Evolutionary conservation across 2,888 invertebrate genomes (phyloP).

Genomic region (Cantharis nigra): DNA sequence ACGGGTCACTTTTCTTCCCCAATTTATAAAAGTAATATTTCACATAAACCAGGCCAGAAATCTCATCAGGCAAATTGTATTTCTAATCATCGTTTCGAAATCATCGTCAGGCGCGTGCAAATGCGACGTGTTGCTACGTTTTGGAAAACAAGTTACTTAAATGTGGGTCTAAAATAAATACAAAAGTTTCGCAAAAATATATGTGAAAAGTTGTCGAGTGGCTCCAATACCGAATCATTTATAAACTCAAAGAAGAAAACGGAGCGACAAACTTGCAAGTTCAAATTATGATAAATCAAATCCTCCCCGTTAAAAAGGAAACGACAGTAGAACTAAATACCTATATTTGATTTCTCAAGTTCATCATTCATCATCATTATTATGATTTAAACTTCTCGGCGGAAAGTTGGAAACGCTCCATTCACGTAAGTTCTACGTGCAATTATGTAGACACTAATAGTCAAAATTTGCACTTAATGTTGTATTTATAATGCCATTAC

Average conservation of each 20-base stretch:
- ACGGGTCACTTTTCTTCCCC: constrained; percentile 2
- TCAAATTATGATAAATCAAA: constrained; percentile 23
- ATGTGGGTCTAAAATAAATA: not conserved
- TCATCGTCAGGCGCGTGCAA: not conserved
- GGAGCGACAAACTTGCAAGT: constrained; percentile 2
- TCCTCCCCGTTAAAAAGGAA: constrained; percentile 4
- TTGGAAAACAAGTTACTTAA: not conserved
- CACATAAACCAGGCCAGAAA: not conserved
- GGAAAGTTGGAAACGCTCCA: constrained; percentile 42
- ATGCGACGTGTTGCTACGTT: not conserved
- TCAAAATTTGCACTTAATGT: constrained; percentile 46
- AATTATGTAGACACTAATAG: constrained; percentile 49
- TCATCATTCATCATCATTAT: constrained; percentile 50
- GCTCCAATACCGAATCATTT: not conserved
- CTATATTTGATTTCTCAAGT: constrained; percentile 32
- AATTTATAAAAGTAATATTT: not conserved
- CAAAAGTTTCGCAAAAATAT: not conserved
- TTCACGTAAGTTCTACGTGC: constrained; percentile 42
- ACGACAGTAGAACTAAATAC: constrained; percentile 19
- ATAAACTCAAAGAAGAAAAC: not conserved
- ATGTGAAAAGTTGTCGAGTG: constrained; percentile 2
- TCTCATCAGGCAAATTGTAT: not conserved
- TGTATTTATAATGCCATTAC: constrained; percentile 46
- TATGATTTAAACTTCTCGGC: constrained; percentile 44
- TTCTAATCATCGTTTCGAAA: not conserved